Evolutionary conservation across 2,888 invertebrate species (phyloP), one percentile per base, ranked within the genome.

Genomic region (Aphodius granarius): DNA sequence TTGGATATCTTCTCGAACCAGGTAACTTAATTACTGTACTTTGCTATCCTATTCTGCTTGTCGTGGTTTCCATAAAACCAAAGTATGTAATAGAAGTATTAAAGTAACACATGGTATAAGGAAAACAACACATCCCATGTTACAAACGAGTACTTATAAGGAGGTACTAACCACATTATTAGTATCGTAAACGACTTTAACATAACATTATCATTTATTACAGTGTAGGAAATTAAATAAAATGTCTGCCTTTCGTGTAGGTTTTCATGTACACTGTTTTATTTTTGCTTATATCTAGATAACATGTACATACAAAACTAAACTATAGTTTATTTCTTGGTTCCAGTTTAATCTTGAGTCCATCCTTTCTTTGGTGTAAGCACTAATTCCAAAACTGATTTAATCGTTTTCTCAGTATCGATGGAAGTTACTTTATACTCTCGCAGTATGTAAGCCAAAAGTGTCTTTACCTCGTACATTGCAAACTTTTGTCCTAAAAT

Each of bases 1-100:
- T 16, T 6, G 76, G 76, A 6, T 74, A 68, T 72, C 20, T 73
- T 13, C 72, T 18, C 19, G 63, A 70, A 9, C 76, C 76, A 2
- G 76, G 76, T 9, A 76, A 63, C 68, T 76, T 66, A 15, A 74
- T 72, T n/a, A 76, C n/a, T 64, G 23, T 74, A 76, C 19, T 19
- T 73, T 18, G 74, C 71, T 6, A 76, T n/a, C 20, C 74, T 66
- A 15, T 64, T 23, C 43, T 43, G 9, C 43, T 43, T 43, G 13
- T 13, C 6, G 4, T 43, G 13, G 43, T 43, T 1, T 43, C 13
- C 13, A 43, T 43, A 43, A 43, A 43, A 43, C 43, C 43, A 43
- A 43, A 43, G 13, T 13, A 43, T 43, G n/a, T n/a, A n/a, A n/a
- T 43, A 43, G 2, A 1, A 43, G 43, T 43, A 43, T 43, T 13